These are phyloP conservation scores for Pyrochroa serraticornis DNA, from an alignment of 2,888 invertebrate genomes.

Conservation along the genomic window DNA sequence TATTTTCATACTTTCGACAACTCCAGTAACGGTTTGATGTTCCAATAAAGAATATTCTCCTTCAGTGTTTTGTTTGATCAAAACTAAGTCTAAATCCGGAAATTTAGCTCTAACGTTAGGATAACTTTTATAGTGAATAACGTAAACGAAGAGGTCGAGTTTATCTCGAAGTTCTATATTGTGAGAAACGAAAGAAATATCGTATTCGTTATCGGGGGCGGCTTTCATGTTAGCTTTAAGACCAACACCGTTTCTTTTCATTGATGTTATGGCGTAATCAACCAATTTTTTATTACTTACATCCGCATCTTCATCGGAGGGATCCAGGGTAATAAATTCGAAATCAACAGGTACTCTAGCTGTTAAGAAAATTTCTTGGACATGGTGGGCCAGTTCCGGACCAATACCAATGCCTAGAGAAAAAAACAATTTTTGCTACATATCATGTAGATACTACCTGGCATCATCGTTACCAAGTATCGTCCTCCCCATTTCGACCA, in stretches of 20 bases:
- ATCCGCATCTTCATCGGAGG: conserved; percentile 6
- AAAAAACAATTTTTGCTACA: too few species aligned
- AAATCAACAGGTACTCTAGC: conserved; percentile 51
- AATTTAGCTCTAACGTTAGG: conserved; percentile 58
- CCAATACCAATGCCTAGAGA: conserved; percentile 41
- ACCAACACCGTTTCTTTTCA: conserved; percentile 49
- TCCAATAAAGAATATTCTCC: conserved; percentile 69
- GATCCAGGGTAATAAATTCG: conserved; percentile 43
- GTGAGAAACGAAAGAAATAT: too few species aligned
- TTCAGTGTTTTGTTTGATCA: conserved; percentile 70
- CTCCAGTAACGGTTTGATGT: conserved; percentile 65
- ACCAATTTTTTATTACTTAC: conserved; percentile 29
- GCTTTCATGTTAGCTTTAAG: conserved; percentile 41
- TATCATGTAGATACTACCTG: conserved; percentile 29
- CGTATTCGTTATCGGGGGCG: not conserved
- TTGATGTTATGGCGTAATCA: conserved; percentile 43
- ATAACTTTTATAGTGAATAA: conserved; percentile 62
- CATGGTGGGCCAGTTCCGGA: conserved; percentile 48
- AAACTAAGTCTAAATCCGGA: conserved; percentile 58
- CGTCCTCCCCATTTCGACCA: conserved; percentile 36
- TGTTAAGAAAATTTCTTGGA: conserved; percentile 44
- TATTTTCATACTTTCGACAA: conserved; percentile 67
- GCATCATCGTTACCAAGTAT: conserved; percentile 42
- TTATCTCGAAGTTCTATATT: conserved; percentile 63
- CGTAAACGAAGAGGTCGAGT: conserved; percentile 64